Percentiles rank a stretch among this genome's conserved stretches.
phyloP scores from a whole-genome alignment of 2,797 vertebrate species.

The Muraenolepis orangiensis region DNA sequence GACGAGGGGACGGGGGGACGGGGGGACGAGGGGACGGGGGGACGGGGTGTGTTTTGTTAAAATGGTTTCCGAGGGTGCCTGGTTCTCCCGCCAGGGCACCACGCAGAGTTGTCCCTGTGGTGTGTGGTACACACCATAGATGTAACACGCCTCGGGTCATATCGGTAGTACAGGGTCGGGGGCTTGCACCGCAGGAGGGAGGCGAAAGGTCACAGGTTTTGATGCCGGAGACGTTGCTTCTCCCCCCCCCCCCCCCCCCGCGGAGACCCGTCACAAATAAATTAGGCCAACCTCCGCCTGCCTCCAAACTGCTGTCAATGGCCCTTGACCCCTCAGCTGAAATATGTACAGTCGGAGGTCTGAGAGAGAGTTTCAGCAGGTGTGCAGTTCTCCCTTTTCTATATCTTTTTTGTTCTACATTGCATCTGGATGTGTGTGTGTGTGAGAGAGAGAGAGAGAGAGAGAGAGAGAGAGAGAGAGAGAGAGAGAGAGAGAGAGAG shows the following conservation, averaged over 20 bases:
- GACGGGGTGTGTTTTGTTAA: too few species aligned
- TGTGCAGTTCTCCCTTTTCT: background rate
- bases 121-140: background rate
- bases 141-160: background rate
- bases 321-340: background rate
- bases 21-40: too few species aligned
- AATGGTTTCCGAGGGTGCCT: too few species aligned
- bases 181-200: background rate
- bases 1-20: too few species aligned
- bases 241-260: background rate
- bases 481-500: too few species aligned
- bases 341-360: background rate
- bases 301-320: slow-evolving; percentile 1
- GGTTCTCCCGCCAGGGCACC: background rate
- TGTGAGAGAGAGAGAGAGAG: too few species aligned
- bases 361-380: slow-evolving; percentile 1
- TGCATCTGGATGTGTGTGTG: background rate
- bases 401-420: background rate
- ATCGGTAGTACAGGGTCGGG: background rate
- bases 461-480: too few species aligned
- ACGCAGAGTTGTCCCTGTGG: background rate
- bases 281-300: background rate
- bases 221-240: background rate
- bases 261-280: background rate
- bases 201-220: background rate